A percentile compares a stretch with the other conserved stretches of the same genome.
Evolutionary conservation across 2,113 vertebrate species (phyloP).

Genomic region (Gracilinanus agilis): DNA sequence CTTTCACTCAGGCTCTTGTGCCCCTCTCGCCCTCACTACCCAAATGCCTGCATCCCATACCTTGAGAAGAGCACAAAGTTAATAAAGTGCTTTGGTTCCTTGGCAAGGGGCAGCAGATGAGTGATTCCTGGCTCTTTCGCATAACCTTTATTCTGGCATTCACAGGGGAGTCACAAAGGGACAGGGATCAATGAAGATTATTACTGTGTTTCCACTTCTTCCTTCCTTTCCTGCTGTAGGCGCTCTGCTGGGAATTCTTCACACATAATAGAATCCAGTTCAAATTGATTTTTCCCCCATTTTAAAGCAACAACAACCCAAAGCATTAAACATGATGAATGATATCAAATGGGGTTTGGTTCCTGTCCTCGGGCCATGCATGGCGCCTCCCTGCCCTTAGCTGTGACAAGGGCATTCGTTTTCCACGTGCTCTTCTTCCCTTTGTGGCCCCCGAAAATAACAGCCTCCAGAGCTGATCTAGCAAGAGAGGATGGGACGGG

Average conservation of each 20-base stretch:
- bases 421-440: background rate
- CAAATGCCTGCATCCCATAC: rapidly evolving
- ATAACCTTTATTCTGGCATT: background rate
- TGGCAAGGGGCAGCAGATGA: background rate
- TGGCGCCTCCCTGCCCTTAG: background rate
- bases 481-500: background rate
- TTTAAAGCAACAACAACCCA: background rate
- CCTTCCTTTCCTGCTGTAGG: background rate
- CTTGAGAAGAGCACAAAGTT: background rate
- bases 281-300: background rate
- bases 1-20: background rate
- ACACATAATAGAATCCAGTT: background rate
- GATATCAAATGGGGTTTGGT: background rate
- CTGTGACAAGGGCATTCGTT: background rate
- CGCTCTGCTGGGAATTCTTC: background rate
- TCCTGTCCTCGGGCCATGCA: background rate
- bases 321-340: background rate
- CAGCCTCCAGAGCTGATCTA: background rate
- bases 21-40: background rate
- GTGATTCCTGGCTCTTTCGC: background rate
- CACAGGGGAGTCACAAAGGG: background rate
- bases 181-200: rapidly evolving
- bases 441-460: background rate
- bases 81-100: background rate
- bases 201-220: rapidly evolving